These are phyloP conservation scores for Phoxinus phoxinus DNA, from an alignment of 2,113 vertebrate species.

Conservation along the genomic window DNA sequence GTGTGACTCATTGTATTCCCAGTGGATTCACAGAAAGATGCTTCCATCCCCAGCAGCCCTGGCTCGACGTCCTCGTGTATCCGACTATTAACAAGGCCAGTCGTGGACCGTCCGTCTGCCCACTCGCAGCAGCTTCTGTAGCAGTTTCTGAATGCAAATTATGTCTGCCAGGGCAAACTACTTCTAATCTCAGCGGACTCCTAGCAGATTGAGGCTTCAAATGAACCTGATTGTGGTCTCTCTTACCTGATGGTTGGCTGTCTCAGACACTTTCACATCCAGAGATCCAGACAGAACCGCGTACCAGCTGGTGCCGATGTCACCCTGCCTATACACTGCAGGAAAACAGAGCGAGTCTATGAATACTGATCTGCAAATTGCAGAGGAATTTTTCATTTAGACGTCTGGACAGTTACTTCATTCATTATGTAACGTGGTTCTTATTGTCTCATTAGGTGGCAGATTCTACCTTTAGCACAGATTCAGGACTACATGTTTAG, in stretches of 20 bases:
- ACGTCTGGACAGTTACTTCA: neutral
- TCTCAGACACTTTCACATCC: constrained; percentile 98
- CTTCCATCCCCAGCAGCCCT: neutral
- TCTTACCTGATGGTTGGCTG: constrained; percentile 93
- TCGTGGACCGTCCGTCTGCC: neutral
- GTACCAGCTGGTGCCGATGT: constrained; percentile 98
- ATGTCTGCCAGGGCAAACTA: neutral
- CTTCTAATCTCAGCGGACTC: neutral
- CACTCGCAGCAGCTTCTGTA: neutral
- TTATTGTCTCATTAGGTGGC: neutral
- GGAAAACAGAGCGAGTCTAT: constrained; percentile 32
- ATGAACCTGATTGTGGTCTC: neutral
- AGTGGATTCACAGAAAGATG: constrained; percentile 21
- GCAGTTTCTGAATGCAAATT: neutral
- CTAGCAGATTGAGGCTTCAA: neutral
- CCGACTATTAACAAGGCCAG: constrained; percentile 24
- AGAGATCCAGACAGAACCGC: constrained; percentile 95
- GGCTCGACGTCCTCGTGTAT: neutral
- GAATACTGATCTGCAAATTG: neutral
- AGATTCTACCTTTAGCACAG: neutral
- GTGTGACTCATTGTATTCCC: constrained; percentile 28
- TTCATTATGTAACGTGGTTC: neutral
- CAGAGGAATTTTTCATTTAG: neutral
- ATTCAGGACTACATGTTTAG: neutral
- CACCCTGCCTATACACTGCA: constrained; percentile 95